phyloP scores from a whole-genome alignment of 2,888 invertebrate genomes.

The Thelaira solivaga region DNA sequence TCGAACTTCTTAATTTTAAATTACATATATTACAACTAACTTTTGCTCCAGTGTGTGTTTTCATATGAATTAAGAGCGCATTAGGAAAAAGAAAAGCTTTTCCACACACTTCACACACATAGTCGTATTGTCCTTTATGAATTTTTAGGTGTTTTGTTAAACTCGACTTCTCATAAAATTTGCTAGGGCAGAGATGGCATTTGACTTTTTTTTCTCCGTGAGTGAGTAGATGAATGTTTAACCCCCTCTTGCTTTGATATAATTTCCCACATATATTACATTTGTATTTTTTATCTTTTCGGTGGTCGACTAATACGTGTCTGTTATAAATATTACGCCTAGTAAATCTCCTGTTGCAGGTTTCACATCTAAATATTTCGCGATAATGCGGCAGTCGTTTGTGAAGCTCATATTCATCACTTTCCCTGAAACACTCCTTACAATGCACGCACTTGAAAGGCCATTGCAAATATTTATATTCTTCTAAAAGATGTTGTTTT shows the following conservation, averaged over 20 bases:
- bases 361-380: slow-evolving; percentile 21
- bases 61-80: background rate
- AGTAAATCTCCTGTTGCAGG: slow-evolving; percentile 15
- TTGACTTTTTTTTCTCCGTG: slow-evolving; percentile 18
- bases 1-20: slow-evolving; percentile 14
- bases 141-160: background rate
- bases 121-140: slow-evolving; percentile 2
- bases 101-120: slow-evolving; percentile 38
- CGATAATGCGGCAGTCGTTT: slow-evolving; percentile 33
- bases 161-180: background rate
- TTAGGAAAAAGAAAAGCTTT: background rate
- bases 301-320: background rate
- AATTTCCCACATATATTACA: slow-evolving; percentile 31
- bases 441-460: slow-evolving; percentile 40
- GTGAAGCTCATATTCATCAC: slow-evolving; percentile 44
- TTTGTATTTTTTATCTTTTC: background rate
- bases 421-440: slow-evolving; percentile 27
- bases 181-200: slow-evolving; percentile 29
- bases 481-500: slow-evolving; percentile 16
- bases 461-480: slow-evolving; percentile 23
- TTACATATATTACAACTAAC: slow-evolving; percentile 42
- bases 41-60: slow-evolving; percentile 25
- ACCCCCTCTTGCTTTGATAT: background rate
- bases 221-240: background rate
- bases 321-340: background rate